Conservation (phyloP, 1,140 invertebrate genomes). For the Drosophila virilis region DNA sequence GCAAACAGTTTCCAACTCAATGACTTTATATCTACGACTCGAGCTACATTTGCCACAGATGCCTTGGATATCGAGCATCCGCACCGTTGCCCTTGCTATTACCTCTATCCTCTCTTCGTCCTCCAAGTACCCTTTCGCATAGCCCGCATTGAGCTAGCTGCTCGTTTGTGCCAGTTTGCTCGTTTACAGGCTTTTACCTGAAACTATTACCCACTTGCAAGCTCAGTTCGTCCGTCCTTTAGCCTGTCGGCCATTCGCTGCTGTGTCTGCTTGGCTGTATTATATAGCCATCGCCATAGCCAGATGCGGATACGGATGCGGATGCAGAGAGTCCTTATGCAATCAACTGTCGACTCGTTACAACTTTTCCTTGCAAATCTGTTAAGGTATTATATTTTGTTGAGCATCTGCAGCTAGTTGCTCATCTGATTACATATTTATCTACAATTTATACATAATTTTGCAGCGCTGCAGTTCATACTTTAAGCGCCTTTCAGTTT, state of each 20-base stretch:
- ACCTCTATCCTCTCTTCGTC: neutral
- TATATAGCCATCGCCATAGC: constrained; percentile 37
- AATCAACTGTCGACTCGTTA: constrained; percentile 73
- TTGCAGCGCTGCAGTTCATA: constrained; percentile 47
- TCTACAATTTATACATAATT: constrained; percentile 78
- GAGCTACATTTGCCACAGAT: constrained; percentile 70
- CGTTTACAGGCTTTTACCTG: constrained; percentile 81
- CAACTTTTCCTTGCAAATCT: constrained; percentile 65
- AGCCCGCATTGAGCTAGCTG: constrained; percentile 51
- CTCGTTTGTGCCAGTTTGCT: constrained; percentile 79
- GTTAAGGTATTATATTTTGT: constrained; percentile 57
- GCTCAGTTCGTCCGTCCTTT: constrained; percentile 34
- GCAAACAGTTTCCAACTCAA: constrained; percentile 77
- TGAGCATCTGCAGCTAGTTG: constrained; percentile 69
- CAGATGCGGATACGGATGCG: constrained; percentile 15
- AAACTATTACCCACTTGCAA: constrained; percentile 77
- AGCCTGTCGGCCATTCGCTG: constrained; percentile 1
- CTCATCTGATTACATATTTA: constrained; percentile 79
- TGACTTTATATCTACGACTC: constrained; percentile 73
- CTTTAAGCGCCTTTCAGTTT: constrained; percentile 52
- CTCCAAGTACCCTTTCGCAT: neutral
- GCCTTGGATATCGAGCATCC: constrained; percentile 62
- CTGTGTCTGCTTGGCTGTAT: constrained; percentile 41
- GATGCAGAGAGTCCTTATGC: constrained; percentile 50
- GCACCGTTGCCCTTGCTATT: constrained; percentile 33